Percentiles rank a stretch among this genome's conserved stretches.
These are phyloP conservation scores for Sinohyriopsis cumingii DNA, from an alignment of 2,888 invertebrate species.

Conservation along the genomic window DNA sequence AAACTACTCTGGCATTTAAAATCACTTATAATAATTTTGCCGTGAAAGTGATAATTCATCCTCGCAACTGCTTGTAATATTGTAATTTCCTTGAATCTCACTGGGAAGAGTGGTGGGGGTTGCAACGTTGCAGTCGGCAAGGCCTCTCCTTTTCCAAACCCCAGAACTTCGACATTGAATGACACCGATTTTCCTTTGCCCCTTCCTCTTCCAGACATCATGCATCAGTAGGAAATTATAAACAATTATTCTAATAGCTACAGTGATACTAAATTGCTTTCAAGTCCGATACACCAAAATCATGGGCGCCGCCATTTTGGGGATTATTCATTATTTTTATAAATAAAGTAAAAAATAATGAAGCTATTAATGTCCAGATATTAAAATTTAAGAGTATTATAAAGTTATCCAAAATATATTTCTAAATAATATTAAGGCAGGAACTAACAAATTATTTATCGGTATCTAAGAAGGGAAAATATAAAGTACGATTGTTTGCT, in stretches of 20 bases:
- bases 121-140: constrained; percentile 61
- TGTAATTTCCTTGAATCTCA: constrained; percentile 31
- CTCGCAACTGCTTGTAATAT: background rate
- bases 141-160: constrained; percentile 66
- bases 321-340: background rate
- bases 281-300: background rate
- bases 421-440: too few relatives aligned
- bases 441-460: too few relatives aligned
- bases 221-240: too few relatives aligned
- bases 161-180: constrained; percentile 66
- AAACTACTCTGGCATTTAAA: too few relatives aligned
- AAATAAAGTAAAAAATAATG: background rate
- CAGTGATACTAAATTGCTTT: background rate
- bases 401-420: too few relatives aligned
- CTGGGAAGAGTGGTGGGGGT: constrained; percentile 69
- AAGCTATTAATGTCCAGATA: too few relatives aligned
- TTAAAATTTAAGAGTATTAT: too few relatives aligned
- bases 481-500: too few relatives aligned
- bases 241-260: background rate
- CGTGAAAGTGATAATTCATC: background rate
- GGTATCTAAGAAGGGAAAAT: too few relatives aligned
- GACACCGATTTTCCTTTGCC: constrained; percentile 67
- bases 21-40: too few relatives aligned
- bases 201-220: constrained; percentile 66
- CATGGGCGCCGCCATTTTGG: constrained; percentile 17